Evolutionary conservation across 1,140 invertebrate species (phyloP).

Genomic region (Drosophila pallidifrons): DNA sequence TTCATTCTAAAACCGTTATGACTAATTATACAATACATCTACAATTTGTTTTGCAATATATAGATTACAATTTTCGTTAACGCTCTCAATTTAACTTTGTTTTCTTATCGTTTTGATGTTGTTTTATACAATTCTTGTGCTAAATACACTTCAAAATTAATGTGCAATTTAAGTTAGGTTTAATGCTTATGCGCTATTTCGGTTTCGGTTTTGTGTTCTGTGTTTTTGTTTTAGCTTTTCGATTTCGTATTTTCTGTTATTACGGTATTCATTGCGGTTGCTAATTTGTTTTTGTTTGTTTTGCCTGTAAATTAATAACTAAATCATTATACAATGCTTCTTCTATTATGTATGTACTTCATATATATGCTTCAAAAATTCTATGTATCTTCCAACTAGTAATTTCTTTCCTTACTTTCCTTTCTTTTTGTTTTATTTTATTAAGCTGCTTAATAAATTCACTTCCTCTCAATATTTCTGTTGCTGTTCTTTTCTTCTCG

Average conservation of each 20-base stretch:
- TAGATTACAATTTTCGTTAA: conserved; percentile 38
- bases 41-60: conserved; percentile 46
- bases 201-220: conserved; percentile 6
- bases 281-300: conserved; percentile 42
- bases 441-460: conserved; percentile 82
- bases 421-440: conserved; percentile 35
- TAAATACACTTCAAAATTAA: conserved; percentile 81
- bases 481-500: conserved; percentile 27
- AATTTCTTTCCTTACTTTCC: conserved; percentile 14
- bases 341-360: conserved; percentile 63
- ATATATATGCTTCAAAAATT: conserved; percentile 70
- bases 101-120: conserved; percentile 17
- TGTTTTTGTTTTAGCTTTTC: conserved; percentile 25
- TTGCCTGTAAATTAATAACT: conserved; percentile 77
- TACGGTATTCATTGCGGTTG: conserved; percentile 42
- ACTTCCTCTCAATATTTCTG: conserved; percentile 34
- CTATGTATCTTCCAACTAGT: conserved; percentile 44
- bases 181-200: conserved; percentile 69
- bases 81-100: conserved; percentile 35
- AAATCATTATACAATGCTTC: conserved; percentile 64
- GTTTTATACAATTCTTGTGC: conserved; percentile 74
- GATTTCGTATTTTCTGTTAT: conserved; percentile 31
- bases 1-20: conserved; percentile 63
- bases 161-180: conserved; percentile 73
- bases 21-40: conserved; percentile 79